phyloP scores from a whole-genome alignment of 2,113 vertebrate species.

The Hippocampus guttulatus region DNA sequence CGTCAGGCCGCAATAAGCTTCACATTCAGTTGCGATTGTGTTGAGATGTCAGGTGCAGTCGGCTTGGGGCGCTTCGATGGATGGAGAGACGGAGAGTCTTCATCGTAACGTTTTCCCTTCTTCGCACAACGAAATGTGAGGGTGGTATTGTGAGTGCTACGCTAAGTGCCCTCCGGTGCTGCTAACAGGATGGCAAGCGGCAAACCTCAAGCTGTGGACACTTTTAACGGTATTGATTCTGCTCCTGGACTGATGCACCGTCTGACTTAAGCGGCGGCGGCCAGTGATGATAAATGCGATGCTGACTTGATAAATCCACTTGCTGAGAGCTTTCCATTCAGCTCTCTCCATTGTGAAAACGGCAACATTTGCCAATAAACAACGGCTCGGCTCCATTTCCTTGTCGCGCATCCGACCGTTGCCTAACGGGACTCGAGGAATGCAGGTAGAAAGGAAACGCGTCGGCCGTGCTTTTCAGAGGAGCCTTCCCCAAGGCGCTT shows the following conservation, averaged over 20 bases:
- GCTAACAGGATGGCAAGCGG: conserved; percentile 54
- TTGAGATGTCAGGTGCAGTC: neutral
- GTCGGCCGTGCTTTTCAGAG: conserved; percentile 60
- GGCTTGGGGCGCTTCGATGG: neutral
- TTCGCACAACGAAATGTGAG: neutral
- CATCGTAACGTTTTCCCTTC: neutral
- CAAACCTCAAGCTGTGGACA: conserved; percentile 29
- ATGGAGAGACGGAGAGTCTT: neutral
- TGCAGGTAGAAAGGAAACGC: conserved; percentile 54
- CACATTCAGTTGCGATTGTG: neutral
- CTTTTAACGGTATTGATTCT: conserved; percentile 38
- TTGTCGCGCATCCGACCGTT: conserved; percentile 36
- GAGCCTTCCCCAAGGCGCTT: conserved; percentile 39
- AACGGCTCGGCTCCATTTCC: conserved; percentile 42
- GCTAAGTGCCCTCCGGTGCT: conserved; percentile 40
- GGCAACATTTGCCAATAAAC: conserved; percentile 4
- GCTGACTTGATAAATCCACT: neutral
- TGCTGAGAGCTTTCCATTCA: conserved; percentile 14
- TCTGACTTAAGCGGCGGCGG: conserved; percentile 4
- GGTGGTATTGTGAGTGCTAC: neutral
- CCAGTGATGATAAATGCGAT: conserved; percentile 12
- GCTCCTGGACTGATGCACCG: conserved; percentile 17
- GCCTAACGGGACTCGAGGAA: conserved; percentile 38
- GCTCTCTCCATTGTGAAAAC: conserved; percentile 17
- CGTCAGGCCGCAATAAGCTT: neutral